Evolutionary conservation across 2,113 vertebrate species (phyloP).

Genomic region (Oncorhynchus kisutch): DNA sequence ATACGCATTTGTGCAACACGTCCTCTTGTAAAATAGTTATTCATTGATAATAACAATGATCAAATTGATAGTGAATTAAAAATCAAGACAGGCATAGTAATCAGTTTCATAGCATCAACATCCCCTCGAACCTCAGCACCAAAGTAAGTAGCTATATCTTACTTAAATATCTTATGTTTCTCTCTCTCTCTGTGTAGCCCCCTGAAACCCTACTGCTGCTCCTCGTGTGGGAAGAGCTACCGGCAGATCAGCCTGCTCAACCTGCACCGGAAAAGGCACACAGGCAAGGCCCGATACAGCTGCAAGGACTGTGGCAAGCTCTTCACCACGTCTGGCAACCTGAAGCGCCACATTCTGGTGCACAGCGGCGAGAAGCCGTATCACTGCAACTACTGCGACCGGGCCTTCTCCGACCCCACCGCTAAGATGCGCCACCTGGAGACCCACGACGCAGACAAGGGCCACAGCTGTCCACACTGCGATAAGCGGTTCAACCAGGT

Average conservation of each 20-base stretch:
- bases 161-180: not conserved
- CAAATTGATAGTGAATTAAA: too few species aligned
- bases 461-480: conserved; percentile 94
- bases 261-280: conserved; percentile 95
- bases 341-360: conserved; percentile 95
- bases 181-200: conserved; percentile 70
- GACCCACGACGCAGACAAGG: conserved; percentile 93
- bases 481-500: conserved; percentile 99
- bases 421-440: conserved; percentile 98
- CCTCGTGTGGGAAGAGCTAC: conserved; percentile 95
- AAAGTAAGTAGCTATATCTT: too few species aligned
- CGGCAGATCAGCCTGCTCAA: conserved; percentile 96
- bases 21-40: too few species aligned
- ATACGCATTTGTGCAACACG: too few species aligned
- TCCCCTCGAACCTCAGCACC: too few species aligned
- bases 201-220: conserved; percentile 90
- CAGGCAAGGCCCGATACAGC: conserved; percentile 89
- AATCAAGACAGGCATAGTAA: too few species aligned
- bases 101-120: too few species aligned
- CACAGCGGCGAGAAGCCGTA: conserved; percentile 97
- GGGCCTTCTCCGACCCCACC: conserved; percentile 94
- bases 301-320: conserved; percentile 92
- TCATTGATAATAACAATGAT: too few species aligned
- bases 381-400: conserved; percentile 91
- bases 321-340: conserved; percentile 96